phyloP scores from a whole-genome alignment of 2,113 vertebrate genomes.

The Nasalis larvatus region DNA sequence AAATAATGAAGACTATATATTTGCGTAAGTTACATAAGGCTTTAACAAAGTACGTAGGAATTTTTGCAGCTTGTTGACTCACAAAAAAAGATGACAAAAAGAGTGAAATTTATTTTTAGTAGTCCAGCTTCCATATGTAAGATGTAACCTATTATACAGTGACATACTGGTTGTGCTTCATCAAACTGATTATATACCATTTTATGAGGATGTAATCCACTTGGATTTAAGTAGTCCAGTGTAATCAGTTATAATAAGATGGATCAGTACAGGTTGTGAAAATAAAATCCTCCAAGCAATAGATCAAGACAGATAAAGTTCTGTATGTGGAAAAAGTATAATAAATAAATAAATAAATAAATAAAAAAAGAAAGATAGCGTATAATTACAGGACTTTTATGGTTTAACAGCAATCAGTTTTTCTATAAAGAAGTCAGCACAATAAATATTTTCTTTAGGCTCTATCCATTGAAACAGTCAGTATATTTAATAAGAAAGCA shows the following conservation, averaged over 20 bases:
- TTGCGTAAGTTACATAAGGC: not conserved
- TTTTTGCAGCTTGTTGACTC: not conserved
- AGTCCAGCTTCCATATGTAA: not conserved
- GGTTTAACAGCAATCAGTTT: not conserved
- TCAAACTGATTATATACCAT: conserved; percentile 27
- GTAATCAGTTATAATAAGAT: conserved; percentile 24
- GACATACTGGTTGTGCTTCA: not conserved
- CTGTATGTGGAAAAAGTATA: too few species aligned
- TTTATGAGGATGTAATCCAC: conserved; percentile 1
- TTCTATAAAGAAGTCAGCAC: conserved; percentile 15
- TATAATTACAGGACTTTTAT: not conserved
- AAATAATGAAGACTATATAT: conserved; percentile 32
- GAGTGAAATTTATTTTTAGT: conserved; percentile 20
- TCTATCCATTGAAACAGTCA: not conserved
- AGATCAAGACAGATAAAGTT: conserved; percentile 3
- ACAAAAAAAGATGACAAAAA: not conserved
- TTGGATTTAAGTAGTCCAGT: not conserved
- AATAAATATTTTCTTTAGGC: conserved; percentile 16
- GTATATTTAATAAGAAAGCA: conserved; percentile 2
- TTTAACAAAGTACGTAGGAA: not conserved
- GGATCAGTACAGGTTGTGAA: conserved; percentile 19
- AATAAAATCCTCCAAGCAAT: conserved; percentile 28
- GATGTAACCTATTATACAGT: not conserved
- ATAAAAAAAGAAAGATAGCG: not conserved
- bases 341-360: too few species aligned